Percentiles rank a stretch among this genome's conserved stretches.
Conservation (phyloP, 2,888 invertebrate genomes). For the Carterocephalus palaemon region DNA sequence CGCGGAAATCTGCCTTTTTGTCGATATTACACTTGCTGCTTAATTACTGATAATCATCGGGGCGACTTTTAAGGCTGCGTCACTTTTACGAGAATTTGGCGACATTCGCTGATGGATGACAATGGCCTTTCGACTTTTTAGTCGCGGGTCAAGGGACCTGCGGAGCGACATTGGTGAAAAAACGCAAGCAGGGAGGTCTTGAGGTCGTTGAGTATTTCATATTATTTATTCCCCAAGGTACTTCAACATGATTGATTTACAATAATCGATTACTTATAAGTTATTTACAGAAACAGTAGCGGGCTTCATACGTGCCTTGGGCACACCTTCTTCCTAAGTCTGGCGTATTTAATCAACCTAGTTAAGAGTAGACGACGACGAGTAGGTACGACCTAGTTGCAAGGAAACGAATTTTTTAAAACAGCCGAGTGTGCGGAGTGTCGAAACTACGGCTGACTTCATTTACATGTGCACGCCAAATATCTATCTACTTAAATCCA, state of each 20-base stretch:
- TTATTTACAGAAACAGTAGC: too few species aligned
- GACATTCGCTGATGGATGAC: slow-evolving; percentile 14
- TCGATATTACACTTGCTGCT: slow-evolving; percentile 45
- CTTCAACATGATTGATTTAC: neutral
- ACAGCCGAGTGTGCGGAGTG: too few species aligned
- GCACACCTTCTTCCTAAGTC: too few species aligned
- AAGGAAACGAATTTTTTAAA: too few species aligned
- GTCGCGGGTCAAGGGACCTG: slow-evolving; percentile 10
- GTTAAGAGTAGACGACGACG: too few species aligned
- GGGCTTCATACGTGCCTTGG: too few species aligned
- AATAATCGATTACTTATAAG: too few species aligned
- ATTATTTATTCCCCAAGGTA: neutral
- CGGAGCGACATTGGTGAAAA: slow-evolving; percentile 8
- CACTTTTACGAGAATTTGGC: slow-evolving; percentile 4
- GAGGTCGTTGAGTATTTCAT: slow-evolving; percentile 5
- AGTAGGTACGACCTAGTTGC: too few species aligned
- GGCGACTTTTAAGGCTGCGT: slow-evolving; percentile 20
- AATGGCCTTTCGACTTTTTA: slow-evolving; percentile 7
- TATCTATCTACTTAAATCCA: too few species aligned
- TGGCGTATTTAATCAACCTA: too few species aligned
- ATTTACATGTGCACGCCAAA: too few species aligned
- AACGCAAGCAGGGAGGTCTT: neutral
- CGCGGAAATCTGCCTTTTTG: slow-evolving; percentile 47
- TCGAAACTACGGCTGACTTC: too few species aligned
- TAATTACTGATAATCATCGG: slow-evolving; percentile 36